A percentile compares a stretch with the other conserved stretches of the same genome.
Evolutionary conservation across 2,797 vertebrate species (phyloP).

Genomic region (Pteropus rufus): DNA sequence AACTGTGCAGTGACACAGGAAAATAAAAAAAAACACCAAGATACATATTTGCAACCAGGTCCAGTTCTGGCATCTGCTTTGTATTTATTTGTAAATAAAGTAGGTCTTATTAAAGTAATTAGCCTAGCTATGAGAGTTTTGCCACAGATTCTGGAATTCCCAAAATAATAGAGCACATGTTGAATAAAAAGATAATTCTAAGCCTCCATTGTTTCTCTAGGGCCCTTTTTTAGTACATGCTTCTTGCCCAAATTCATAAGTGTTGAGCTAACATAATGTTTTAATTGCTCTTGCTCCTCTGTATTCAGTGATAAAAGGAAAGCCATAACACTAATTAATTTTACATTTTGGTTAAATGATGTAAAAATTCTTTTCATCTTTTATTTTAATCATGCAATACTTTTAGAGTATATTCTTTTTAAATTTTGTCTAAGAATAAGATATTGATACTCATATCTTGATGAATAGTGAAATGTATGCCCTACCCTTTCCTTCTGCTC

Average conservation of each 20-base stretch:
- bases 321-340: slow-evolving; percentile 54
- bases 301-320: slow-evolving; percentile 17
- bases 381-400: slow-evolving; percentile 53
- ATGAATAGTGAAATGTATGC: neutral
- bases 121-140: slow-evolving; percentile 55
- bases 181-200: slow-evolving; percentile 69
- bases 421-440: neutral
- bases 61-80: slow-evolving; percentile 24
- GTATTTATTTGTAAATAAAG: slow-evolving; percentile 73
- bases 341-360: slow-evolving; percentile 67
- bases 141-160: slow-evolving; percentile 44
- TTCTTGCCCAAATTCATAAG: slow-evolving; percentile 64
- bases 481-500: neutral
- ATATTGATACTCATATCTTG: neutral
- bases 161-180: slow-evolving; percentile 49
- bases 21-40: neutral
- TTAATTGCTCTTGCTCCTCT: slow-evolving; percentile 68
- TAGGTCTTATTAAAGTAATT: slow-evolving; percentile 68
- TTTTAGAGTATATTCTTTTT: neutral
- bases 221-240: neutral
- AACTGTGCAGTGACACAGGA: neutral
- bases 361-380: slow-evolving; percentile 43
- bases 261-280: slow-evolving; percentile 60
- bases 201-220: slow-evolving; percentile 44
- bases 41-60: slow-evolving; percentile 12